These are phyloP conservation scores for Mallotus villosus DNA, from an alignment of 2,797 vertebrate species.

Conservation along the genomic window DNA sequence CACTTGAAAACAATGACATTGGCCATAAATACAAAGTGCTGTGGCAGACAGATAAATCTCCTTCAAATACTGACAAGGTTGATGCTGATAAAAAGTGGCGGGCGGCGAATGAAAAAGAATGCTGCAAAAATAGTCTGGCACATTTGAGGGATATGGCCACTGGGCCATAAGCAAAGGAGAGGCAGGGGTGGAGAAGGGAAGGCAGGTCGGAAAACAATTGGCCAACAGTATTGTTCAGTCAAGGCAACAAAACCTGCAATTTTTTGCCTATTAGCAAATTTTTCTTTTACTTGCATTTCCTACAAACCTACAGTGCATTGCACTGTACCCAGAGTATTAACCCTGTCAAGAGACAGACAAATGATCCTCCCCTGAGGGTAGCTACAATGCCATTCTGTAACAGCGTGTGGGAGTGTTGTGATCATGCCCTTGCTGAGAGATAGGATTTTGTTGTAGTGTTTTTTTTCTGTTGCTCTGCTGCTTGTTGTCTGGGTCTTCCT, in stretches of 20 bases:
- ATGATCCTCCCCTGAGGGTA: too few species aligned
- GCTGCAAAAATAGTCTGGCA: conserved; percentile 23
- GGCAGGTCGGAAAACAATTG: conserved; percentile 18
- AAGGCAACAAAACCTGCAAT: neutral
- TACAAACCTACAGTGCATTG: neutral
- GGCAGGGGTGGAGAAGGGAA: conserved; percentile 6
- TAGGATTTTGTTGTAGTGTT: too few species aligned
- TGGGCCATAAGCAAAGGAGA: conserved; percentile 15
- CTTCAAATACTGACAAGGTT: conserved; percentile 31
- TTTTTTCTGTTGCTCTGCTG: neutral
- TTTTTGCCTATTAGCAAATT: too few species aligned
- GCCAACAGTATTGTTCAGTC: conserved; percentile 13
- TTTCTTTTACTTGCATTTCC: too few species aligned
- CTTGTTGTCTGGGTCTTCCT: neutral
- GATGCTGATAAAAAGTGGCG: conserved; percentile 36
- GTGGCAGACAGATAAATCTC: conserved; percentile 39
- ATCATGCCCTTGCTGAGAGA: too few species aligned
- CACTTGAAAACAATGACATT: conserved; percentile 50
- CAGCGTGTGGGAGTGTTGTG: too few species aligned
- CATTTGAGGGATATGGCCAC: too few species aligned
- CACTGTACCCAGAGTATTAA: neutral
- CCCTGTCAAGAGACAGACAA: too few species aligned
- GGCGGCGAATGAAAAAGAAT: conserved; percentile 33
- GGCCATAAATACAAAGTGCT: conserved; percentile 36
- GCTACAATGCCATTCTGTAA: too few species aligned